phyloP scores from a whole-genome alignment of 1,140 invertebrate genomes.

The Dendrolimus kikuchii region DNA sequence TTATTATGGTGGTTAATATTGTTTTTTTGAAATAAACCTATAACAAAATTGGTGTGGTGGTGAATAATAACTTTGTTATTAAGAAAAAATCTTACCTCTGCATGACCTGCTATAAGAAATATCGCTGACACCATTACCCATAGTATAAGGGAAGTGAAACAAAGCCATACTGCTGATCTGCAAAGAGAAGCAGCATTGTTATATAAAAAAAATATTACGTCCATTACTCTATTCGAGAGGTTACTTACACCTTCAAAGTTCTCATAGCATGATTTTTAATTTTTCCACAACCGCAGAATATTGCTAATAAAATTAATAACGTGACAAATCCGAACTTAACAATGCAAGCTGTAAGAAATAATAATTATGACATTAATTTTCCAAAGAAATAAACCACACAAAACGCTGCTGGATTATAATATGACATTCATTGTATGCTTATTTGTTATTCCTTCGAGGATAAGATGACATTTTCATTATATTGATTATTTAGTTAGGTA shows the following conservation, averaged over 20 bases:
- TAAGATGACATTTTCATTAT: too few relatives aligned
- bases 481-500: too few relatives aligned
- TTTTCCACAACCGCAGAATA: conserved; percentile 61
- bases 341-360: conserved; percentile 44
- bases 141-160: conserved; percentile 56
- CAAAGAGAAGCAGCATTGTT: conserved; percentile 10
- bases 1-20: too few relatives aligned
- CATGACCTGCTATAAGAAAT: conserved; percentile 69
- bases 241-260: conserved; percentile 62
- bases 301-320: conserved; percentile 43
- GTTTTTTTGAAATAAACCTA: too few relatives aligned
- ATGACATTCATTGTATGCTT: too few relatives aligned
- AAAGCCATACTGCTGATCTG: conserved; percentile 64
- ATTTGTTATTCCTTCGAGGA: too few relatives aligned
- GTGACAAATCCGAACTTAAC: conserved; percentile 45
- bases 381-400: too few relatives aligned
- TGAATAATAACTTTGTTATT: background rate
- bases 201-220: background rate
- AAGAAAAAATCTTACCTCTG: conserved; percentile 41
- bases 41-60: too few relatives aligned
- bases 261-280: conserved; percentile 55
- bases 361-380: background rate
- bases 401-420: too few relatives aligned
- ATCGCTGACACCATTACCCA: conserved; percentile 63
- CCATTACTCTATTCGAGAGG: background rate